A percentile compares a stretch with the other conserved stretches of the same genome.
phyloP scores from a whole-genome alignment of 2,797 vertebrate species.

The Sebastes hubbsi region DNA sequence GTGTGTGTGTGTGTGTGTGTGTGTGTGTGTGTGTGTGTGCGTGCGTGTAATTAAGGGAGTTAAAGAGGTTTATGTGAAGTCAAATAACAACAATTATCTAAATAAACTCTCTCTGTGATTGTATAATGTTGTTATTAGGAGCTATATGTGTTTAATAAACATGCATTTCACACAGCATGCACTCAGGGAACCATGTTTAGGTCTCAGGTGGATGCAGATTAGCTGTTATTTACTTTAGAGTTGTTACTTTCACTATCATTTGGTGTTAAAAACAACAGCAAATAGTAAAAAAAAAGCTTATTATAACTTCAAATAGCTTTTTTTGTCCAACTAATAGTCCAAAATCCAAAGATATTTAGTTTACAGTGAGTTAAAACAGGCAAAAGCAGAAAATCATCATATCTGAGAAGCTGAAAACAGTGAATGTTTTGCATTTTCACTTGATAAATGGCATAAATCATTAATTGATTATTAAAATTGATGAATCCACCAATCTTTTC shows the following conservation, averaged over 20 bases:
- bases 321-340: neutral
- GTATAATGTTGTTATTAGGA: too few species aligned
- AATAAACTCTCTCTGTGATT: neutral
- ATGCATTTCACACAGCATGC: too few species aligned
- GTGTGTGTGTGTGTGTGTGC: too few species aligned
- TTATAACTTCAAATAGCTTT: neutral
- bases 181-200: neutral
- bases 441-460: neutral
- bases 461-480: neutral
- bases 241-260: neutral
- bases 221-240: neutral
- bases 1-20: too few species aligned
- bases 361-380: too few species aligned
- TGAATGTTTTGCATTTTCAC: neutral
- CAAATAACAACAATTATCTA: neutral
- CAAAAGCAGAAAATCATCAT: neutral
- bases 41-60: neutral
- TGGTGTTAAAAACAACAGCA: neutral
- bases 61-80: neutral
- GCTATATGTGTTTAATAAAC: neutral
- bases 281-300: neutral
- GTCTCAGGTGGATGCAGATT: neutral
- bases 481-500: accelerated
- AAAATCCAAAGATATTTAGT: neutral
- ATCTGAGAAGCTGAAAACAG: neutral